These are phyloP conservation scores for Acrocera orbiculus DNA, from an alignment of 2,888 invertebrate genomes.

Conservation along the genomic window DNA sequence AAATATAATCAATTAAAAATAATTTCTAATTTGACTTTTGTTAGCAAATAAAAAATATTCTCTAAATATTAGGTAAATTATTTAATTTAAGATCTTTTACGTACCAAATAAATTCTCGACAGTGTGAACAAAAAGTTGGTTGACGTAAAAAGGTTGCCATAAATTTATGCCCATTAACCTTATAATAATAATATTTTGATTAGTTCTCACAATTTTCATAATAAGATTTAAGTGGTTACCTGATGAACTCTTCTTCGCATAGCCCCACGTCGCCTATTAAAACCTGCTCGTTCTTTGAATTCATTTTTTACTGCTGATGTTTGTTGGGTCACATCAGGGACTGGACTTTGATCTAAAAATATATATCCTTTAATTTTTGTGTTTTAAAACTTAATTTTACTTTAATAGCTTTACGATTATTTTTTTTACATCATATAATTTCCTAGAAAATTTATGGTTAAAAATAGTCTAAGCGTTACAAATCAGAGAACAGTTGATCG, in stretches of 20 bases:
- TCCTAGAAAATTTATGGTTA: no score
- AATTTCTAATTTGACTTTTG: no score
- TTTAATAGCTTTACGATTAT: no score
- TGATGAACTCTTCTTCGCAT: slow-evolving; percentile 97
- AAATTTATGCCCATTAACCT: slow-evolving; percentile 93
- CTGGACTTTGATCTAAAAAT: slow-evolving; percentile 32
- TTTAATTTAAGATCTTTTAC: no score
- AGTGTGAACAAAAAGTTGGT: slow-evolving; percentile 99
- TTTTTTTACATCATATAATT: not conserved
- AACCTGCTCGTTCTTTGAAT: slow-evolving; percentile 91
- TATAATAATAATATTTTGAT: slow-evolving; percentile 2
- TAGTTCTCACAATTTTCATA: not conserved
- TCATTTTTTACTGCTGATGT: slow-evolving; percentile 44
- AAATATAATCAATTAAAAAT: no score
- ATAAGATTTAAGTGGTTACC: slow-evolving; percentile 29
- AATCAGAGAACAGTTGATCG: no score
- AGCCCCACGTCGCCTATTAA: slow-evolving; percentile 90
- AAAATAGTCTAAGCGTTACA: no score
- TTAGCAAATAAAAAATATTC: no score
- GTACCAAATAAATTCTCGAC: slow-evolving; percentile 97
- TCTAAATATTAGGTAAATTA: no score
- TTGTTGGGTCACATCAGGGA: slow-evolving; percentile 30
- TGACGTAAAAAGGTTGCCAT: slow-evolving; percentile 98
- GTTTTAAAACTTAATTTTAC: not conserved
- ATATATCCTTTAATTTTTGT: slow-evolving; percentile 3